Conservation (phyloP, 30 jellyfish, hydroid and myxozoan genomes). For the Turritopsis rubra region DNA sequence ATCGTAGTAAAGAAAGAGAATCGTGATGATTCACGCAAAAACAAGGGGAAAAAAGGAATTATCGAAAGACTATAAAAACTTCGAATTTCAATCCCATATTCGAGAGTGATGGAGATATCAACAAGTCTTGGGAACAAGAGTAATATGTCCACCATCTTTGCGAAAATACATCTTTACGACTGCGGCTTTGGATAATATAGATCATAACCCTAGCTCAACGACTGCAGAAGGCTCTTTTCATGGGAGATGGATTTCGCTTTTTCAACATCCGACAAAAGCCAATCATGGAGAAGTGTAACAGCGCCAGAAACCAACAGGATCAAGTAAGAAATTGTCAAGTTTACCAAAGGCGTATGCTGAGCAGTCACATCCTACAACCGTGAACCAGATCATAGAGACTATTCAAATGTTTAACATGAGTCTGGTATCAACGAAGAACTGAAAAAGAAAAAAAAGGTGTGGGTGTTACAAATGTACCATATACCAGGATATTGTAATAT, state of each 20-base stretch:
- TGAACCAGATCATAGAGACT: too few species aligned
- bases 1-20: background rate
- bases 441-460: too few species aligned
- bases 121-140: background rate
- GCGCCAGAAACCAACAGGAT: too few species aligned
- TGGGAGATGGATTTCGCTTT: conserved; percentile 46
- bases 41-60: background rate
- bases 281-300: conserved; percentile 11
- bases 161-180: conserved; percentile 29
- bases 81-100: background rate
- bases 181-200: conserved; percentile 51
- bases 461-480: too few species aligned
- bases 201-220: conserved; percentile 41
- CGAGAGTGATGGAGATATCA: background rate
- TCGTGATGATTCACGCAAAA: background rate
- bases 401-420: too few species aligned
- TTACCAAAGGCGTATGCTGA: too few species aligned
- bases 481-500: too few species aligned
- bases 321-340: too few species aligned
- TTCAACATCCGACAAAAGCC: conserved; percentile 40
- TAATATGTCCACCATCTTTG: conserved; percentile 43
- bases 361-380: too few species aligned
- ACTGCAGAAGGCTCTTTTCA: conserved; percentile 43
- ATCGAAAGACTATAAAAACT: background rate
- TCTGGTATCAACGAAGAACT: too few species aligned